These are phyloP conservation scores for Prosapia bicincta DNA, from an alignment of 2,888 invertebrate species.

Conservation along the genomic window DNA sequence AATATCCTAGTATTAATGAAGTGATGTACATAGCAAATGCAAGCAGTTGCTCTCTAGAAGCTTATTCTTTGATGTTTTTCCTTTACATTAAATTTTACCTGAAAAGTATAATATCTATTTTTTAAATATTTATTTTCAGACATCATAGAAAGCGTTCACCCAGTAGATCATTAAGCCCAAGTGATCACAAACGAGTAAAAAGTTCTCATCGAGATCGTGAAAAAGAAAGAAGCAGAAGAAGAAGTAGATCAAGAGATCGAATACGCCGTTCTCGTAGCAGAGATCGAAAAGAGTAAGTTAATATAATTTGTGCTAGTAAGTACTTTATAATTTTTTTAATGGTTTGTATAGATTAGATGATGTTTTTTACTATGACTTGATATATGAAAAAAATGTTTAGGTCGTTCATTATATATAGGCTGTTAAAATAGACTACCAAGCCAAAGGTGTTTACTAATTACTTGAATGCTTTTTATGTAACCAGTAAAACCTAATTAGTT, in stretches of 20 bases:
- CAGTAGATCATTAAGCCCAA: slow-evolving; percentile 57
- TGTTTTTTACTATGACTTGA: slow-evolving; percentile 37
- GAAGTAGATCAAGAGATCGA: slow-evolving; percentile 56
- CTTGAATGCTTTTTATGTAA: too few relatives aligned
- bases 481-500: too few relatives aligned
- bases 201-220: slow-evolving; percentile 33
- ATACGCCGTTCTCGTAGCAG: slow-evolving; percentile 41
- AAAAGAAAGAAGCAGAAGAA: slow-evolving; percentile 38
- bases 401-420: too few relatives aligned
- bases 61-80: too few relatives aligned
- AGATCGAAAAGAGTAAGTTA: slow-evolving; percentile 42
- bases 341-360: not conserved
- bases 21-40: too few relatives aligned
- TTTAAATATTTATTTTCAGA: slow-evolving; percentile 40
- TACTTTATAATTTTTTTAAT: not conserved
- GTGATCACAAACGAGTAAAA: slow-evolving; percentile 41
- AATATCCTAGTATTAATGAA: too few relatives aligned
- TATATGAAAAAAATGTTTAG: too few relatives aligned
- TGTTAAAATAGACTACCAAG: too few relatives aligned
- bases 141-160: slow-evolving; percentile 56
- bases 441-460: too few relatives aligned
- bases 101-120: too few relatives aligned
- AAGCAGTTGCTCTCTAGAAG: too few relatives aligned
- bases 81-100: too few relatives aligned
- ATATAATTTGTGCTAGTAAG: not conserved